Evolutionary conservation across 2,113 vertebrate species (phyloP).

Genomic region (Calidris pygmaea): DNA sequence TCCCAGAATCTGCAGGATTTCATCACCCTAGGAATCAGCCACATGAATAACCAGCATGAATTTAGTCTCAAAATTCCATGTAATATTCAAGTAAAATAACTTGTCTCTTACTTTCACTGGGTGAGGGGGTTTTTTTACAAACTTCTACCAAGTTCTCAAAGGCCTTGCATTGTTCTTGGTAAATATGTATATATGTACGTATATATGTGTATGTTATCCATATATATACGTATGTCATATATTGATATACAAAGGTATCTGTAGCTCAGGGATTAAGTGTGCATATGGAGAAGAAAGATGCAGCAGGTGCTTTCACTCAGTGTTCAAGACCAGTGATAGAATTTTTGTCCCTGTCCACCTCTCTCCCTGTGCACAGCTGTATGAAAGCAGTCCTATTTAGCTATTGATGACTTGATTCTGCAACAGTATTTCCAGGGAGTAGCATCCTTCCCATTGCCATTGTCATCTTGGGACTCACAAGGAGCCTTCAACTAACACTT

Average conservation of each 20-base stretch:
- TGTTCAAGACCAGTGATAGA: neutral
- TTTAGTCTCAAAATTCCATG: neutral
- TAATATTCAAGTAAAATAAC: neutral
- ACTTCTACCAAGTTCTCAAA: neutral
- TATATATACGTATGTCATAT: neutral
- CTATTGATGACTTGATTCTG: neutral
- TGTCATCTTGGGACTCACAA: neutral
- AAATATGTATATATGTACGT: neutral
- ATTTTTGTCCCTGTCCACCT: neutral
- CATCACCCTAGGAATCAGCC: neutral
- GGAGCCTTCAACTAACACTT: neutral
- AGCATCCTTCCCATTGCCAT: neutral
- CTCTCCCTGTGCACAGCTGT: neutral
- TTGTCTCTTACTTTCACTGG: neutral
- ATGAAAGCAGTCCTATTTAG: neutral
- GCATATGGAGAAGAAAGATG: neutral
- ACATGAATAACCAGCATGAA: neutral
- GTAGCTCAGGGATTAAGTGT: neutral
- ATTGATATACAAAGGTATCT: neutral
- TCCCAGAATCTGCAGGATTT: neutral
- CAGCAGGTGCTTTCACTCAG: neutral
- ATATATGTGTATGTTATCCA: neutral
- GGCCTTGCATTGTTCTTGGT: neutral
- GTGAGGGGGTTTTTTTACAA: neutral
- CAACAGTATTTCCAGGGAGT: neutral